Evolutionary conservation across 2,797 vertebrate genomes (phyloP), one percentile per base, ranked within the genome.

Genomic region (Knipowitschia caucasica): DNA sequence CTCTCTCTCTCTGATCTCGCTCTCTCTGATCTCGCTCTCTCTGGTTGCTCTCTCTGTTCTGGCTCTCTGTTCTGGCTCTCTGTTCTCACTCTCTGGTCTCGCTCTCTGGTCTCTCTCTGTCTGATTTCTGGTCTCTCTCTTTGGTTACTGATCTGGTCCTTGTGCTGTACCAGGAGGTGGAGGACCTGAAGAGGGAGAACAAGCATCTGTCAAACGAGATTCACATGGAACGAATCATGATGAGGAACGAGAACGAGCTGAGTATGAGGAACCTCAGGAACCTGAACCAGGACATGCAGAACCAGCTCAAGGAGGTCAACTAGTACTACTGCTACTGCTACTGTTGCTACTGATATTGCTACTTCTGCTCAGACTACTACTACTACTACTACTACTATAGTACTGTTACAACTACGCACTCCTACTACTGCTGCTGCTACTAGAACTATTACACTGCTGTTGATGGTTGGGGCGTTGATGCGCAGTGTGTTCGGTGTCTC

Each of bases 131-230:
- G n/a, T n/a, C n/a, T n/a, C n/a, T 9, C 10, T 6, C 21, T 21
- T 14, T 18, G 14, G 15, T 11, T 10, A n/a, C n/a, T 52, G 36
- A 9, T 20, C n/a, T 44, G 2, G 4, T 33, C 4, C 1, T 44
- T 17, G 5, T 45, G 25, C 12, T 36, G 36, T 25, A n/a, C 43
- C 73, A 93, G 91, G 91, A 93, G 82, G 92, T 91, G 10, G 91
- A 92, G 50, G 91, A 93, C 45, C 75, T 92, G 59, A 92, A 80
- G 60, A 90, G 88, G 53, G 88, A 92, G 62, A 93, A 93, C 77
- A 91, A 91, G 69, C 88, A 80, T 60, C 51, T 93, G 27, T 81
- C 81, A 8, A 91, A 86, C 1, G 91, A 93, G 73, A 89, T 93
- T 71, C 89, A 91, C 70, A 88, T 90, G 89, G 92, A 93, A 77